These are phyloP conservation scores for Ephialtes manifestator DNA, from an alignment of 2,888 invertebrate species.

Conservation along the genomic window DNA sequence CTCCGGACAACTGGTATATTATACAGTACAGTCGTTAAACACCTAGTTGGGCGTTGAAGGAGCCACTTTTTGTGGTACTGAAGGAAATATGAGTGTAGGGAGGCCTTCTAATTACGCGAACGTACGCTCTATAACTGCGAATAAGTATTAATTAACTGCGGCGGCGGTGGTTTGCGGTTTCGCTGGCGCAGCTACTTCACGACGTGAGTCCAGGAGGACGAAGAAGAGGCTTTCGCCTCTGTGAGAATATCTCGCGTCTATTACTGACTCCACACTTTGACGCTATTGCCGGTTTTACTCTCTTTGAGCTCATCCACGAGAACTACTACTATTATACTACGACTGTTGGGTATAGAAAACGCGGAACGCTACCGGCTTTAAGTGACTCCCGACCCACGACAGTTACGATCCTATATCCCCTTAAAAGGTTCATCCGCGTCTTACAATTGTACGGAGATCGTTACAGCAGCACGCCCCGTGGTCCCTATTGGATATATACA, in stretches of 20 bases:
- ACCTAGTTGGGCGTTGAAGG: conserved; percentile 18
- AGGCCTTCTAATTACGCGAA: conserved; percentile 34
- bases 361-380: conserved; percentile 45
- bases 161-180: conserved; percentile 41
- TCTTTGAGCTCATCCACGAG: conserved; percentile 32
- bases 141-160: conserved; percentile 55
- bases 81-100: not conserved
- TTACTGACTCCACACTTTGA: conserved; percentile 9
- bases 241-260: conserved; percentile 29
- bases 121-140: conserved; percentile 36
- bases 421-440: conserved; percentile 62
- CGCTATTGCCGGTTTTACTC: conserved; percentile 22
- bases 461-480: conserved; percentile 13
- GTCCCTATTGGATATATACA: not conserved
- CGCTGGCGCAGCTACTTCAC: not conserved
- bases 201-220: conserved; percentile 10
- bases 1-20: not conserved
- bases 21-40: conserved; percentile 1
- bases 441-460: conserved; percentile 58
- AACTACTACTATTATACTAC: conserved; percentile 30
- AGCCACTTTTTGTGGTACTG: conserved; percentile 3
- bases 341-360: conserved; percentile 27
- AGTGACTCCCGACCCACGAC: conserved; percentile 54
- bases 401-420: conserved; percentile 66
- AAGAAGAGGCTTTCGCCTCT: conserved; percentile 18